Evolutionary conservation across 2,113 vertebrate genomes (phyloP).

Genomic region (Syngnathus scovelli): DNA sequence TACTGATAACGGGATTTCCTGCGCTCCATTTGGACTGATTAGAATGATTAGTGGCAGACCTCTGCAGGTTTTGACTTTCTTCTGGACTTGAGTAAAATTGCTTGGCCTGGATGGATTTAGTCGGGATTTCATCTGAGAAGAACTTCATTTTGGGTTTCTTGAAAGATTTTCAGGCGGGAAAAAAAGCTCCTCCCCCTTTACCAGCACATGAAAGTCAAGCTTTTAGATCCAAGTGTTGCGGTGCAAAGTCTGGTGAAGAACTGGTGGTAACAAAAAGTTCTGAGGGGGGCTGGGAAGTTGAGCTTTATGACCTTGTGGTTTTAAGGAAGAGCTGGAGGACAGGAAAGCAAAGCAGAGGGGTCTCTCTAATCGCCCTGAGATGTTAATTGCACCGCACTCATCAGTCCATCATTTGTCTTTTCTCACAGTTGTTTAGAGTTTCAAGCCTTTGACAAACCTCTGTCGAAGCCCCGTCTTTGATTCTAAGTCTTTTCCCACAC

Average conservation of each 20-base stretch:
- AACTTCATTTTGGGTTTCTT: background rate
- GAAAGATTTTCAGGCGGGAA: background rate
- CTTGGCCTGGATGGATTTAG: background rate
- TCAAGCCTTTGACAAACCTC: constrained; percentile 15
- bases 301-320: constrained; percentile 43
- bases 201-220: constrained; percentile 51
- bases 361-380: constrained; percentile 37
- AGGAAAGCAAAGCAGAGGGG: constrained; percentile 22
- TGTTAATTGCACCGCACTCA: constrained; percentile 33
- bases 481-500: constrained; percentile 23
- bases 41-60: constrained; percentile 50
- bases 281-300: constrained; percentile 33
- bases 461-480: constrained; percentile 13
- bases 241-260: constrained; percentile 43
- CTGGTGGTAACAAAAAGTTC: constrained; percentile 30
- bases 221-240: constrained; percentile 50
- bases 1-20: constrained; percentile 68
- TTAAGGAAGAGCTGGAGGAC: constrained; percentile 14
- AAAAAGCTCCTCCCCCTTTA: background rate
- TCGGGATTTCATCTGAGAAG: background rate
- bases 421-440: constrained; percentile 13
- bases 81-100: constrained; percentile 20
- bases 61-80: constrained; percentile 27
- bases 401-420: constrained; percentile 45
- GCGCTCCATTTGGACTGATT: constrained; percentile 48